phyloP scores from a whole-genome alignment of 2,888 invertebrate genomes.

The Congeria kusceri region DNA sequence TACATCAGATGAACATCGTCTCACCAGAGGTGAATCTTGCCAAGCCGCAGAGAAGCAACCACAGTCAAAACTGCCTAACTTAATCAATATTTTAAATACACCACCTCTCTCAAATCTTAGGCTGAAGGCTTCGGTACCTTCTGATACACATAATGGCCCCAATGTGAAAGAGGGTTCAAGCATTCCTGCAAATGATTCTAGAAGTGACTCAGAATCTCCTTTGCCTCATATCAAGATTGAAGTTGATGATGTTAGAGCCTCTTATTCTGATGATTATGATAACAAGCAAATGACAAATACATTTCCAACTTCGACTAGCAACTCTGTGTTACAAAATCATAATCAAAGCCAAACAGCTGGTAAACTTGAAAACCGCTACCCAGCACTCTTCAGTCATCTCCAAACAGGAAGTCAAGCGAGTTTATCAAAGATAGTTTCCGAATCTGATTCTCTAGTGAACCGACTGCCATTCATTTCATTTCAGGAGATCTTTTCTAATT shows the following conservation, averaged over 20 bases:
- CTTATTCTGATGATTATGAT: background rate
- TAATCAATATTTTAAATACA: no score
- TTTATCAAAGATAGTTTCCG: conserved; percentile 1
- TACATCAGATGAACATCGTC: background rate
- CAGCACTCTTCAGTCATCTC: conserved; percentile 60
- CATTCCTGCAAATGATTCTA: conserved; percentile 16
- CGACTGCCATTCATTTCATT: conserved; percentile 61
- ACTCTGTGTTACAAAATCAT: background rate
- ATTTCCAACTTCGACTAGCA: no score
- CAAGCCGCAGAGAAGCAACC: no score
- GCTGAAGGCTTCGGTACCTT: background rate
- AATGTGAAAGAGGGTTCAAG: conserved; percentile 9
- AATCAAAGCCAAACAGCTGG: conserved; percentile 18
- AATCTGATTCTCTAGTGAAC: conserved; percentile 50
- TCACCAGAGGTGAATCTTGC: no score
- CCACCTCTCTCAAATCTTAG: no score
- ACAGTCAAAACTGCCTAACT: no score
- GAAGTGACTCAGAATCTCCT: conserved; percentile 39
- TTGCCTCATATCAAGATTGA: conserved; percentile 55
- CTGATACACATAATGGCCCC: background rate
- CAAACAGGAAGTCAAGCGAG: conserved; percentile 31
- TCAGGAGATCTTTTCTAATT: conserved; percentile 56
- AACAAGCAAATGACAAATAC: no score
- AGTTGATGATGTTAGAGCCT: conserved; percentile 37
- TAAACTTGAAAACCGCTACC: conserved; percentile 54